Evolutionary conservation across 2,888 invertebrate genomes (phyloP), one percentile per base, ranked within the genome.

Genomic region (Lycophotia porphyrea): DNA sequence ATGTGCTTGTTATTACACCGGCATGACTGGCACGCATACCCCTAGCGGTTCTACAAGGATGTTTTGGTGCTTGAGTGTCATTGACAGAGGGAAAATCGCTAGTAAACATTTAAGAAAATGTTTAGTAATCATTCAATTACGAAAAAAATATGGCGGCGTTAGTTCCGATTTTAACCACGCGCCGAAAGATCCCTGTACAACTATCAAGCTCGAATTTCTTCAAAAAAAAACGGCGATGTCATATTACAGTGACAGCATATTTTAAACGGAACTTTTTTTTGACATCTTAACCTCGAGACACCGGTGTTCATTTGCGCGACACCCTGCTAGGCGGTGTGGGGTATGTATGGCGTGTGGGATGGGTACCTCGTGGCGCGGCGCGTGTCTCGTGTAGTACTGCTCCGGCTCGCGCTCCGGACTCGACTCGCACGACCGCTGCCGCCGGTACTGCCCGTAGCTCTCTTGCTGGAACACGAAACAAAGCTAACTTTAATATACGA

Each of bases 341-440:
- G 55, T 55, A 5, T 9, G 13, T 55, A 27, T 15, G n/a, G 13
- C 11, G 15, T 55, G n/a, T 15, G n/a, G 13, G 9, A 7, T 55
- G n/a, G n/a, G 21, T 39, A 78, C 78, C 78, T 79, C 81, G 55
- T 79, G 81, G 0, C 81, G 27, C 0, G 81, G 81, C 47, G 78
- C 69, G n/a, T 58, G 70, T 1, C 83, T 39, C 18, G 47, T 18
- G 75, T 73, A 93, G 92, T 84, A 89, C 60, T 47, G 76, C 34
- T 91, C 91, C 15, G 84, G 79, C 36, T 94, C 94, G 1, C 95
- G 90, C 87, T 96, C 95, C 9, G 96, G 96, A 39, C 95, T 95
- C 27, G 95, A 95, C 81, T 95, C 95, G 88, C 93, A 89, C 24
- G 95, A 95, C 72, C 95, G 92, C 89, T 88, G 92, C 70, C 93